Evolutionary conservation across 2,113 vertebrate genomes (phyloP), one percentile per base, ranked within the genome.

Genomic region (Sorex fumeus): DNA sequence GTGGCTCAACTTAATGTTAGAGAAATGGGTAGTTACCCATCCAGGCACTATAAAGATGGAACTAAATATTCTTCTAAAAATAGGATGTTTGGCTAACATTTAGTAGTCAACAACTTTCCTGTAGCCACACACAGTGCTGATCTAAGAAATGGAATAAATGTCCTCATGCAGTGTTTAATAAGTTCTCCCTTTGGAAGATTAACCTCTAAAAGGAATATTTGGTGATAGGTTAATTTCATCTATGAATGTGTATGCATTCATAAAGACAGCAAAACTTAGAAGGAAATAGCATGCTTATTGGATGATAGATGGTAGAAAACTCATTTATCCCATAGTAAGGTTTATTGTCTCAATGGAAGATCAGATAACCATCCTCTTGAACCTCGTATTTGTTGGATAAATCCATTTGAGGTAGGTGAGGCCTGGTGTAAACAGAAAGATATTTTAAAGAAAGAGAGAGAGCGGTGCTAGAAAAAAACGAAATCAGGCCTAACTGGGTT

Each of bases 21-120:
- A 97, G 96, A 97, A 97, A 97, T 93, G 97, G 97, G 81, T 97
- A 96, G 95, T 98, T 98, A 95, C 13, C 79, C 90, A 90, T 96
- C 95, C 95, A 98, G 97, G 96, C 96, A 32, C 93, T 95, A 0
- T 93, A 96, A 97, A 53, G 3, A 96, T 74, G 66, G 88, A 94
- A 87, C 96, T 90, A 76, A 60, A 67, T 93, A 94, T 92, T 94
- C 88, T 96, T 96, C 97, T 98, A 97, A 98, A 98, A 98, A 97
- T 98, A 98, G 95, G 32, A 57, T 95, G 66, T 97, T 98, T 97
- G 94, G 97, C 97, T 97, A 98, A 95, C 90, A 86, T 97, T 86
- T 75, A 76, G 96, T 96, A 36, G 93, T 98, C 97, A 98, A 97
- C 98, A 98, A 92, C 95, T 96, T 96, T 87, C 84, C 94, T 95